Evolutionary conservation across 2,113 vertebrate species (phyloP).

Genomic region (Mellivora capensis): DNA sequence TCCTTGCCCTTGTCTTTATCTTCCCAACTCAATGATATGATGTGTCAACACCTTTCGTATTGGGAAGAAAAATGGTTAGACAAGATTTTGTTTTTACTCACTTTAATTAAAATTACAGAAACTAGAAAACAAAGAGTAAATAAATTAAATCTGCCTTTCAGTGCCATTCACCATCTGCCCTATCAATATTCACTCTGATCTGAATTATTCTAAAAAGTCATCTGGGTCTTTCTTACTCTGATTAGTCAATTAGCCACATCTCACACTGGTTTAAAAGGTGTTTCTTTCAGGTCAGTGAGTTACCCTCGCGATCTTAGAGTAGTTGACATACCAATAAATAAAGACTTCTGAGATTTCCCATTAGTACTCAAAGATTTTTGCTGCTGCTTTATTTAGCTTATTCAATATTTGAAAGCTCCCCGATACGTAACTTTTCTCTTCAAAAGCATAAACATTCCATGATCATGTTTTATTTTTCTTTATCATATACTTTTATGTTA

Average conservation of each 20-base stretch:
- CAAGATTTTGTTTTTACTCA: conserved; percentile 61
- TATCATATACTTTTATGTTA: neutral
- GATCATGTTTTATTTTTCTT: neutral
- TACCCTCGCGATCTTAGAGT: conserved; percentile 44
- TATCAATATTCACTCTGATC: conserved; percentile 47
- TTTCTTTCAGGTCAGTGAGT: conserved; percentile 61
- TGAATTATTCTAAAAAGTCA: conserved; percentile 63
- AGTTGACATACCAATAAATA: conserved; percentile 50
- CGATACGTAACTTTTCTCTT: neutral
- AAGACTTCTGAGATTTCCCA: conserved; percentile 31
- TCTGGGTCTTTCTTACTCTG: conserved; percentile 45
- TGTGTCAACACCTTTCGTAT: conserved; percentile 78
- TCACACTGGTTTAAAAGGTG: conserved; percentile 8
- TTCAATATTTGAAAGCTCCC: conserved; percentile 25
- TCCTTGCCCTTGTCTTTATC: conserved; percentile 74
- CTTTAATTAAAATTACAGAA: conserved; percentile 75
- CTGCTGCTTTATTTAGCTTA: neutral
- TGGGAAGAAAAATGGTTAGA: conserved; percentile 61
- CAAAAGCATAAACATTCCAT: conserved; percentile 4
- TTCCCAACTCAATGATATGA: conserved; percentile 73
- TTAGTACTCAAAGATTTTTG: neutral
- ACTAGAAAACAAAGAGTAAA: conserved; percentile 67
- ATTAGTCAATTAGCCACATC: conserved; percentile 63
- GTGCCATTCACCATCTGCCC: conserved; percentile 44
- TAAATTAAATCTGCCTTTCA: conserved; percentile 55